These are phyloP conservation scores for Actinostola sp. DNA, from an alignment of 92 coral and sea anemone species.

Conservation along the genomic window DNA sequence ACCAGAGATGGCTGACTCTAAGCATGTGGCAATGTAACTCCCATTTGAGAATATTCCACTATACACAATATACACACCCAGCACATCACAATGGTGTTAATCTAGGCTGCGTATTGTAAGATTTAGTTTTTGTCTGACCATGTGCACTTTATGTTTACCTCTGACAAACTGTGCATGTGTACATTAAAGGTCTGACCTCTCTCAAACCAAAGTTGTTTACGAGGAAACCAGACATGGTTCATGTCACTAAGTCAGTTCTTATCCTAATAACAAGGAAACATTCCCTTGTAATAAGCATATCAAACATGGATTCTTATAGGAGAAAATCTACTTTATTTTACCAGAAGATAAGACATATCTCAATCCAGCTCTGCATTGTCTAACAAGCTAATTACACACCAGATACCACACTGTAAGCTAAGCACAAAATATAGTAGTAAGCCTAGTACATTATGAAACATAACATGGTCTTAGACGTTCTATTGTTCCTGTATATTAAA, in stretches of 20 bases:
- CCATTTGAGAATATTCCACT: too few relatives aligned
- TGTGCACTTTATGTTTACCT: background rate
- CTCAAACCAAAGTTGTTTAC: too few relatives aligned
- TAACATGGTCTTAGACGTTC: background rate
- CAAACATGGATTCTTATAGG: background rate
- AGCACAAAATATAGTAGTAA: background rate
- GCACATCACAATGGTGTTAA: conserved; percentile 2
- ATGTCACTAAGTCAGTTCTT: too few relatives aligned
- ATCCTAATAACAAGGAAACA: too few relatives aligned
- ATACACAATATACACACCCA: too few relatives aligned
- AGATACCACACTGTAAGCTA: background rate
- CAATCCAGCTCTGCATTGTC: background rate
- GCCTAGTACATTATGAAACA: background rate
- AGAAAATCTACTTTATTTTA: background rate
- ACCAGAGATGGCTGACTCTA: background rate
- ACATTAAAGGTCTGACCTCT: too few relatives aligned
- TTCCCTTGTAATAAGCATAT: background rate
- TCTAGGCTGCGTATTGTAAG: conserved; percentile 1
- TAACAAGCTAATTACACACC: background rate
- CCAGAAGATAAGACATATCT: background rate
- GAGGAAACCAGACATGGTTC: too few relatives aligned
- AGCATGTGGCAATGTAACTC: conserved; percentile 5
- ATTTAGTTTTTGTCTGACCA: conserved; percentile 1
- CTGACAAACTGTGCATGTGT: too few relatives aligned
- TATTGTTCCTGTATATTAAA: background rate